A percentile compares a stretch with the other conserved stretches of the same genome.
Conservation (phyloP, 2,888 invertebrate species). For the Eulithis prunata region DNA sequence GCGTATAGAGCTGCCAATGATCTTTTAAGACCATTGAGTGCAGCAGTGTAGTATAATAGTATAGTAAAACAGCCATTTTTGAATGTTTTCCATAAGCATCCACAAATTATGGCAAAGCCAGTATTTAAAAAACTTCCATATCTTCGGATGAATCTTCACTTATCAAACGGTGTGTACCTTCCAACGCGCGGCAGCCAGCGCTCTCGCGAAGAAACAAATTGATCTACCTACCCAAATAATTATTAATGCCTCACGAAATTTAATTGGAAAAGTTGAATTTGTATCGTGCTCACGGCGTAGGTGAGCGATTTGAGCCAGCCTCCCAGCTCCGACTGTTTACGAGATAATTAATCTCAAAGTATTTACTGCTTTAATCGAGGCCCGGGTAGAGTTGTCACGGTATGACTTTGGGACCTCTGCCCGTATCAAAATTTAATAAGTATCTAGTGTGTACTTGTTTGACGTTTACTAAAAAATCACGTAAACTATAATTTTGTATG, state of each 20-base stretch:
- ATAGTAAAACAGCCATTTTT: too few species aligned
- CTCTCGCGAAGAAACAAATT: conserved; percentile 82
- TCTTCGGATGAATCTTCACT: conserved; percentile 49
- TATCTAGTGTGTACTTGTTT: too few species aligned
- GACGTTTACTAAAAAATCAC: too few species aligned
- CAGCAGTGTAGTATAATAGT: too few species aligned
- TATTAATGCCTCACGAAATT: conserved; percentile 86
- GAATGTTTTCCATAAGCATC: too few species aligned
- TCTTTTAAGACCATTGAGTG: too few species aligned
- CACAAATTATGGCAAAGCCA: too few species aligned
- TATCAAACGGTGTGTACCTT: conserved; percentile 41
- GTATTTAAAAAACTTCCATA: conserved; percentile 16
- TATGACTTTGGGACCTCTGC: conserved; percentile 7
- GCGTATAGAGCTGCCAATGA: too few species aligned
- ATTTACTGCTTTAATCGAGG: conserved; percentile 85
- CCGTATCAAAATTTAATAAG: neutral
- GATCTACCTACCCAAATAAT: conserved; percentile 85
- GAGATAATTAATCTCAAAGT: conserved; percentile 85
- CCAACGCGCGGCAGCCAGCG: conserved; percentile 67
- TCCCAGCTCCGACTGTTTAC: conserved; percentile 79
- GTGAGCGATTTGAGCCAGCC: conserved; percentile 80
- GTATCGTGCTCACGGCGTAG: conserved; percentile 83
- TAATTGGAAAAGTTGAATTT: conserved; percentile 86
- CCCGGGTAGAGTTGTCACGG: conserved; percentile 47
- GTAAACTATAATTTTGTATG: too few species aligned